phyloP scores from a whole-genome alignment of 1,140 invertebrate species.

The Drosophila nikananu region DNA sequence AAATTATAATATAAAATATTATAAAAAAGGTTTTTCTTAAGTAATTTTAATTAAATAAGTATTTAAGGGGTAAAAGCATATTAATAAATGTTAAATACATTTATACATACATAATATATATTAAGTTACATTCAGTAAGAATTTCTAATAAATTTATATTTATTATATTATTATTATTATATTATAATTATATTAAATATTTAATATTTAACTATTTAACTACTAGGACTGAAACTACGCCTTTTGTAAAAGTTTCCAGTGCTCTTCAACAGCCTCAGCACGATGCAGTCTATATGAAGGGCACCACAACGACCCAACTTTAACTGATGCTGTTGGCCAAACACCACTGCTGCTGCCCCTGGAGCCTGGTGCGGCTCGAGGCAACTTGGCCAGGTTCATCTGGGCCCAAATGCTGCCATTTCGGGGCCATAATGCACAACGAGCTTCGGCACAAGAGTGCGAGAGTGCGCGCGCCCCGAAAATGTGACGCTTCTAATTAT shows the following conservation, averaged over 20 bases:
- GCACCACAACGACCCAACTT: slow-evolving; percentile 23
- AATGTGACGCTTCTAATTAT: slow-evolving; percentile 84
- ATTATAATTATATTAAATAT: too few relatives aligned
- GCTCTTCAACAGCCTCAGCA: slow-evolving; percentile 12
- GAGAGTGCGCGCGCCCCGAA: slow-evolving; percentile 56
- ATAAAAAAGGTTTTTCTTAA: too few relatives aligned
- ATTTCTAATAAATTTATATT: background rate
- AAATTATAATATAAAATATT: too few relatives aligned
- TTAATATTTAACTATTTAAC: background rate
- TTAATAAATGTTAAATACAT: too few relatives aligned
- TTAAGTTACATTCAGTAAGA: background rate
- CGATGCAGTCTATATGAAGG: slow-evolving; percentile 39
- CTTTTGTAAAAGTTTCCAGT: slow-evolving; percentile 26
- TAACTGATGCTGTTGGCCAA: slow-evolving; percentile 33
- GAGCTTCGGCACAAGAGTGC: slow-evolving; percentile 65
- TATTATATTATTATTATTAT: too few relatives aligned
- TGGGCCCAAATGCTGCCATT: slow-evolving; percentile 45
- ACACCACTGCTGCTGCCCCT: slow-evolving; percentile 16
- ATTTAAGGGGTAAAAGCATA: too few relatives aligned
- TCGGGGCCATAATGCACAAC: slow-evolving; percentile 71
- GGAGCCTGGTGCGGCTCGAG: slow-evolving; percentile 15
- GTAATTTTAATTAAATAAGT: too few relatives aligned
- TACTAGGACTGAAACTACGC: background rate
- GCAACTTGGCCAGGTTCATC: slow-evolving; percentile 46
- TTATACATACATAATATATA: too few relatives aligned